Conservation (phyloP, 2,113 vertebrate genomes). For the Epinephelus fuscoguttatus region DNA sequence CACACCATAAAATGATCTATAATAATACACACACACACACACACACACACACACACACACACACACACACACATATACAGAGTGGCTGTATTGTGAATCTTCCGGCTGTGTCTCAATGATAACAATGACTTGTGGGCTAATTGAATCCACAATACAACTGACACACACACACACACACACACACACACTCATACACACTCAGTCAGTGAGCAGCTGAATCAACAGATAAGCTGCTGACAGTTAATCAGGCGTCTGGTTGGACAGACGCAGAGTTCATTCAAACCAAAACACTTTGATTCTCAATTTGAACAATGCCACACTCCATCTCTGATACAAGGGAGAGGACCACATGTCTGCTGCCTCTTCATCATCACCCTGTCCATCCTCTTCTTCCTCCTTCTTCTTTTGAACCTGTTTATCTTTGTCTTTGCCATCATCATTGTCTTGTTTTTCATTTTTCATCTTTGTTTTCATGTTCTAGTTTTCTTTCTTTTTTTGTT, state of each 20-base stretch:
- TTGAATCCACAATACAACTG: slow-evolving; percentile 65
- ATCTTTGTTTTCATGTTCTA: neutral
- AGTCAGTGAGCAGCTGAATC: slow-evolving; percentile 66
- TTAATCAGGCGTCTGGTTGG: slow-evolving; percentile 64
- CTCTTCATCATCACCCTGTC: neutral
- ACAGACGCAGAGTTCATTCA: slow-evolving; percentile 39
- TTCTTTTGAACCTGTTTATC: neutral
- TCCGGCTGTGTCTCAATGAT: slow-evolving; percentile 65
- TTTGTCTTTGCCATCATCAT: neutral
- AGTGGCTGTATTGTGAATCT: slow-evolving; percentile 58
- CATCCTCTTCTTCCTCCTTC: neutral
- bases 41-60: slow-evolving; percentile 11
- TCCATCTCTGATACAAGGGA: neutral
- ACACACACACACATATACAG: slow-evolving; percentile 30
- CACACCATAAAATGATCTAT: slow-evolving; percentile 15
- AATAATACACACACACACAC: slow-evolving; percentile 27
- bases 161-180: slow-evolving; percentile 13
- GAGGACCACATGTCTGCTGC: neutral
- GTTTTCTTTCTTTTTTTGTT: neutral
- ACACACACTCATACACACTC: slow-evolving; percentile 3
- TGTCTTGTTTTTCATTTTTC: neutral
- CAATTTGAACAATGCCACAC: neutral
- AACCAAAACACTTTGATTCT: slow-evolving; percentile 29
- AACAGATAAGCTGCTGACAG: slow-evolving; percentile 65
- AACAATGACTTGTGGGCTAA: slow-evolving; percentile 67